A percentile compares a stretch with the other conserved stretches of the same genome.
Evolutionary conservation across 30 jellyfish, hydroid and myxozoan genomes (phyloP).

Genomic region (Sanderia malayensis): DNA sequence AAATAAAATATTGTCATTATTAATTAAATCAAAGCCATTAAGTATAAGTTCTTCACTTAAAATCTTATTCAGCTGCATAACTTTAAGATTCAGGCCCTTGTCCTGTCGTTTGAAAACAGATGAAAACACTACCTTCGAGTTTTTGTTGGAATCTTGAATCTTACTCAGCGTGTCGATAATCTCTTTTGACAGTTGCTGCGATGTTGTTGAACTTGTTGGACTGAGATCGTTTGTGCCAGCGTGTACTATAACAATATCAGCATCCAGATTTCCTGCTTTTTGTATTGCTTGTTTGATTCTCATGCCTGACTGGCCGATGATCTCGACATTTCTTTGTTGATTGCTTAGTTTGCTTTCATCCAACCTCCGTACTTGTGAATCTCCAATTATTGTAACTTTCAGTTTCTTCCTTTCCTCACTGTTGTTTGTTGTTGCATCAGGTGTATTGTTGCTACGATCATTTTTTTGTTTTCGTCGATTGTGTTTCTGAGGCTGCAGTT

Average conservation of each 20-base stretch:
- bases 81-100: background rate
- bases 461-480: background rate
- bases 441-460: background rate
- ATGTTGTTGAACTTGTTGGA: background rate
- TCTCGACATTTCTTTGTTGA: background rate
- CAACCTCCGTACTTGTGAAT: background rate
- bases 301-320: background rate
- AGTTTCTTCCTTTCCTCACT: background rate
- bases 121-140: background rate
- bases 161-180: background rate
- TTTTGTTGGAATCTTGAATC: background rate
- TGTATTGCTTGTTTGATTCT: background rate
- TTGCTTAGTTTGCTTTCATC: background rate
- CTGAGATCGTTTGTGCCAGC: background rate
- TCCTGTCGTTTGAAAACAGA: background rate
- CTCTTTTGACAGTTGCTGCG: background rate
- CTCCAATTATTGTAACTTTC: background rate
- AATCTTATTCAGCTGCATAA: background rate
- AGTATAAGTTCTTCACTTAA: background rate
- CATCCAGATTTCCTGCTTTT: background rate
- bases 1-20: too few species aligned
- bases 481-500: background rate
- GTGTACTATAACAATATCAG: background rate
- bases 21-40: background rate
- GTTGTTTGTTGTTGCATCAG: background rate